A percentile compares a stretch with the other conserved stretches of the same genome.
Evolutionary conservation across 37 sponge, comb jelly and placozoan species (phyloP).

Genomic region (Eunapius fragilis): DNA sequence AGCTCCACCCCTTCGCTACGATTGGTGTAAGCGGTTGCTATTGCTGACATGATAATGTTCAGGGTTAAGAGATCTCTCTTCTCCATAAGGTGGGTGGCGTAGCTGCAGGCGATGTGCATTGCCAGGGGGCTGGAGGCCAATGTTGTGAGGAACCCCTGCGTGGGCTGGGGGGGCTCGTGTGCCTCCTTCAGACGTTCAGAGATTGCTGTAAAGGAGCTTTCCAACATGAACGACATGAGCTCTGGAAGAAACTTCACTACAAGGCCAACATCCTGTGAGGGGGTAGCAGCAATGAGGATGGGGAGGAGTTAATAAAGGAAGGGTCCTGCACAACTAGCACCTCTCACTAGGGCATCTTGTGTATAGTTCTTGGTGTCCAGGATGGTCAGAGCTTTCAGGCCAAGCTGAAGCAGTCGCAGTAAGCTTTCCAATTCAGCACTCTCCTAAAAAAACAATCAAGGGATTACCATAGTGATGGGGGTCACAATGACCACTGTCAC

Average conservation of each 20-base stretch:
- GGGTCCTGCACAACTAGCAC: neutral
- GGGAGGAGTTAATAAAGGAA: neutral
- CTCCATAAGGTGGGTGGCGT: slow-evolving; percentile 43
- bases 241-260: slow-evolving; percentile 71
- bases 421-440: slow-evolving; percentile 70
- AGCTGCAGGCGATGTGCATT: slow-evolving; percentile 58
- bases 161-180: slow-evolving; percentile 12
- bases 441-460: slow-evolving; percentile 49
- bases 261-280: slow-evolving; percentile 53
- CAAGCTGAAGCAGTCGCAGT: slow-evolving; percentile 78
- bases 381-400: slow-evolving; percentile 65
- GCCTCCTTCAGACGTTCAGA: slow-evolving; percentile 54
- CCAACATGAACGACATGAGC: slow-evolving; percentile 68
- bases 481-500: no score
- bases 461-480: neutral
- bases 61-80: slow-evolving; percentile 60
- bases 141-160: slow-evolving; percentile 22
- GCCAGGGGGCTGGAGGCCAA: slow-evolving; percentile 34
- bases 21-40: slow-evolving; percentile 39
- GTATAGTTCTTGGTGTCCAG: slow-evolving; percentile 72
- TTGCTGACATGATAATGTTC: slow-evolving; percentile 42
- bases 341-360: slow-evolving; percentile 67
- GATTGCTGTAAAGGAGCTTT: slow-evolving; percentile 33
- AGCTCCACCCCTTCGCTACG: slow-evolving; percentile 14
- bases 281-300: no score